Conservation (phyloP, 2,888 invertebrate species). For the Thereva unica region DNA sequence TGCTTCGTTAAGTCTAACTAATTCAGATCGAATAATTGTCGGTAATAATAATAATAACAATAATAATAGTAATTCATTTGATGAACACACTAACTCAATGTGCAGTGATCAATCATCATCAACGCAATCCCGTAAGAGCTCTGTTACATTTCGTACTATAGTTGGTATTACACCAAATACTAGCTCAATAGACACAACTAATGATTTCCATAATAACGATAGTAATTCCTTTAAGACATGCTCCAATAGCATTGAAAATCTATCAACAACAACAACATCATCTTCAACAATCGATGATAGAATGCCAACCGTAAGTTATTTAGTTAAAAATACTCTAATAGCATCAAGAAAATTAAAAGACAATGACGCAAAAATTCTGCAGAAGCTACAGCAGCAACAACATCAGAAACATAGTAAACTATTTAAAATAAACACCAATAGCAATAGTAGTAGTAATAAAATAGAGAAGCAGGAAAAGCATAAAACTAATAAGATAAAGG, state of each 20-base stretch:
- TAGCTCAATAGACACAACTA: slow-evolving; percentile 5
- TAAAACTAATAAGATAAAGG: slow-evolving; percentile 20
- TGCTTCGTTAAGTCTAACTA: slow-evolving; percentile 38
- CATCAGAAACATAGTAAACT: slow-evolving; percentile 43
- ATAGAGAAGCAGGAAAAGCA: slow-evolving; percentile 25
- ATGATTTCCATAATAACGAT: slow-evolving; percentile 4
- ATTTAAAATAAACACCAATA: slow-evolving; percentile 50
- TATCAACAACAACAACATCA: slow-evolving; percentile 2
- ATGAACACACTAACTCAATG: slow-evolving; percentile 46
- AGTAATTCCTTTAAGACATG: slow-evolving; percentile 27
- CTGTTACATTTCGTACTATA: slow-evolving; percentile 53
- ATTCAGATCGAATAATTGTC: slow-evolving; percentile 34
- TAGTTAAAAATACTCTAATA: slow-evolving; percentile 45
- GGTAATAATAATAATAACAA: slow-evolving; percentile 37
- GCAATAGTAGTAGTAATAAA: slow-evolving; percentile 42
- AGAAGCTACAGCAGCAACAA: slow-evolving; percentile 44
- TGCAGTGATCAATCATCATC: slow-evolving; percentile 50
- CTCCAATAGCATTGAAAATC: slow-evolving; percentile 29
- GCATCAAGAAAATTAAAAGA: slow-evolving; percentile 52
- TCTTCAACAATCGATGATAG: background rate
- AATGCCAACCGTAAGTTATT: slow-evolving; percentile 9
- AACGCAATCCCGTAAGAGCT: slow-evolving; percentile 54
- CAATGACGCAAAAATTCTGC: slow-evolving; percentile 50
- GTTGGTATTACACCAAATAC: slow-evolving; percentile 11
- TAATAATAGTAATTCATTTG: slow-evolving; percentile 36